Evolutionary conservation across 2,113 vertebrate species (phyloP), one percentile per base, ranked within the genome.

Genomic region (Prinia subflava): DNA sequence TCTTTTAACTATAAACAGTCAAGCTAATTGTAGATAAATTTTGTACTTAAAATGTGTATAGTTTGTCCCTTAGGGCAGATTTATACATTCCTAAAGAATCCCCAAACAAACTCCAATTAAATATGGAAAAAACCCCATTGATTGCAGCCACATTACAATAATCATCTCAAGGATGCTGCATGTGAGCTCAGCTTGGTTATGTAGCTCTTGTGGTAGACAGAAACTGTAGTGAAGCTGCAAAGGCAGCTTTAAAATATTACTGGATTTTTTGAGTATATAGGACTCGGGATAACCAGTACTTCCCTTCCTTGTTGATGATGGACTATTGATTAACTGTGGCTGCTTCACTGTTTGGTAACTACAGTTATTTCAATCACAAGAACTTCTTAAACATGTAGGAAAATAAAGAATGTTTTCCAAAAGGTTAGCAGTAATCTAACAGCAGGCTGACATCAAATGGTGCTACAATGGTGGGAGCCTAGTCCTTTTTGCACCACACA

Each of bases 21-120:
- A 84, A 44, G 33, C 46, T 94, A 94, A 96, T 94, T 78, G 81
- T 92, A 96, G 94, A 94, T 94, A 87, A 57, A 95, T 94, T 95
- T 94, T 92, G 59, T 83, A 92, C 77, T 37, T 85, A 82, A 84
- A 93, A 93, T 19, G n/a, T 22, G 86, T 85, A 88, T 79, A 95
- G 89, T 90, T 97, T 94, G 84, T 85, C 83, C 91, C 65, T 70
- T 57, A 76, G 94, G 83, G 96, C 80, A 90, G 79, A 81, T 59
- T 52, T 74, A 19, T 11, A 50, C 44, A n/a, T 74, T 83, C 33
- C 49, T 87, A 97, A 97, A 90, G 62, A 94, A 87, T 49, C 60
- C 57, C 90, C 76, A 91, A 91, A 85, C 20, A 90, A 94, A 55
- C 83, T 94, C 82, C 86, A 92, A 52, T 69, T 77, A 91, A 96